A percentile compares a stretch with the other conserved stretches of the same genome.
Conservation (phyloP, 1,140 invertebrate species). For the Drosophila nigromelanica region DNA sequence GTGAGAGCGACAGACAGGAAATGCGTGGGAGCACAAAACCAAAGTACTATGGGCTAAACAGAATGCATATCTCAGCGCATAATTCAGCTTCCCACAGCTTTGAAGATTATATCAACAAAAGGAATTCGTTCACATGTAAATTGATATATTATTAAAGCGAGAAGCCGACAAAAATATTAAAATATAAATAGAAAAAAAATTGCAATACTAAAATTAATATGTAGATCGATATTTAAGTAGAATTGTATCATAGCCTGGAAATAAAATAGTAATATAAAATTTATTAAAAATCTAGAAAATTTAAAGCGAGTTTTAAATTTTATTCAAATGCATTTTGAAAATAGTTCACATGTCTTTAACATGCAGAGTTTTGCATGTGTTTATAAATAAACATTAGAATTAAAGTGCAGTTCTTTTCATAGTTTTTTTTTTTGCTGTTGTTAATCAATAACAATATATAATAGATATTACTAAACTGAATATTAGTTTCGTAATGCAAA, state of each 20-base stretch:
- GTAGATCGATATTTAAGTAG: too few relatives aligned
- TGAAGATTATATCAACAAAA: not conserved
- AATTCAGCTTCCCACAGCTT: not conserved
- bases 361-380: slow-evolving; percentile 12
- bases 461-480: slow-evolving; percentile 54
- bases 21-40: not conserved
- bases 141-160: slow-evolving; percentile 3
- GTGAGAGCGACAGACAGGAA: slow-evolving; percentile 3
- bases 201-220: not conserved
- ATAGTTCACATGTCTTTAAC: slow-evolving; percentile 29
- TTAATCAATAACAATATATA: slow-evolving; percentile 71
- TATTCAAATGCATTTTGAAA: slow-evolving; percentile 74
- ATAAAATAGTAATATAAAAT: not conserved
- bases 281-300: not conserved
- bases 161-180: not conserved
- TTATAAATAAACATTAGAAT: slow-evolving; percentile 66
- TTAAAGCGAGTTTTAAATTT: slow-evolving; percentile 55
- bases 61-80: not conserved
- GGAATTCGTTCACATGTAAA: not conserved
- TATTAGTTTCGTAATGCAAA: slow-evolving; percentile 62
- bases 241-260: not conserved
- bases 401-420: slow-evolving; percentile 59
- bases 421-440: slow-evolving; percentile 11
- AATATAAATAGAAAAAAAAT: not conserved
- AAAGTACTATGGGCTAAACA: not conserved